Conservation (phyloP, 2,797 vertebrate genomes). For the Rhabdophis nuchalis region DNA sequence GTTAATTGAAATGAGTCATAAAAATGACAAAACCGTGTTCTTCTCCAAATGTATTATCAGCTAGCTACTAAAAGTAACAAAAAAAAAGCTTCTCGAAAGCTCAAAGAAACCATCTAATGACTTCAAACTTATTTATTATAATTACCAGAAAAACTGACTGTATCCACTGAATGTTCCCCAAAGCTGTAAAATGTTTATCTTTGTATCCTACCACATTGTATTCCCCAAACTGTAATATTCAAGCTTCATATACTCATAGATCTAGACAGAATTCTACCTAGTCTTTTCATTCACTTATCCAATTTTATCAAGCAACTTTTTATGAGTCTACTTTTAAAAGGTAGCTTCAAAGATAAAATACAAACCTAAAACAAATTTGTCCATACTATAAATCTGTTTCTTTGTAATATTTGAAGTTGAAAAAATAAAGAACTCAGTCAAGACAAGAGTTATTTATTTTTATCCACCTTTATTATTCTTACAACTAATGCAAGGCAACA, state of each 20-base stretch:
- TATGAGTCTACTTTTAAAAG: background rate
- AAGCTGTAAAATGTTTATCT: background rate
- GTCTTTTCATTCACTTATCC: background rate
- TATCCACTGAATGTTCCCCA: background rate
- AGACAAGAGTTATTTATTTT: background rate
- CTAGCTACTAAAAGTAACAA: constrained; percentile 3
- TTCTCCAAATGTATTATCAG: constrained; percentile 5
- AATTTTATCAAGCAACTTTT: background rate
- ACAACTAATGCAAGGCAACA: background rate
- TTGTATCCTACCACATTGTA: background rate
- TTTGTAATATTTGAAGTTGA: background rate
- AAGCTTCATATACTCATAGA: background rate
- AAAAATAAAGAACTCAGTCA: accelerated
- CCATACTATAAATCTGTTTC: background rate
- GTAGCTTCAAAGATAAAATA: background rate
- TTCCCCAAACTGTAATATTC: background rate
- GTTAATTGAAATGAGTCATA: constrained; percentile 10
- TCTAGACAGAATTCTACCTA: background rate
- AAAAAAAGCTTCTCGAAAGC: background rate
- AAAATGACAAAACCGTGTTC: constrained; percentile 1
- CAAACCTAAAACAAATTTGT: background rate
- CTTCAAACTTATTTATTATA: background rate
- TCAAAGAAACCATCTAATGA: background rate
- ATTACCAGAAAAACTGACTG: background rate
- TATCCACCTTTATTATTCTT: background rate